A percentile compares a stretch with the other conserved stretches of the same genome.
These are phyloP conservation scores for Oncorhynchus nerka DNA, from an alignment of 2,113 vertebrate genomes.

Conservation along the genomic window DNA sequence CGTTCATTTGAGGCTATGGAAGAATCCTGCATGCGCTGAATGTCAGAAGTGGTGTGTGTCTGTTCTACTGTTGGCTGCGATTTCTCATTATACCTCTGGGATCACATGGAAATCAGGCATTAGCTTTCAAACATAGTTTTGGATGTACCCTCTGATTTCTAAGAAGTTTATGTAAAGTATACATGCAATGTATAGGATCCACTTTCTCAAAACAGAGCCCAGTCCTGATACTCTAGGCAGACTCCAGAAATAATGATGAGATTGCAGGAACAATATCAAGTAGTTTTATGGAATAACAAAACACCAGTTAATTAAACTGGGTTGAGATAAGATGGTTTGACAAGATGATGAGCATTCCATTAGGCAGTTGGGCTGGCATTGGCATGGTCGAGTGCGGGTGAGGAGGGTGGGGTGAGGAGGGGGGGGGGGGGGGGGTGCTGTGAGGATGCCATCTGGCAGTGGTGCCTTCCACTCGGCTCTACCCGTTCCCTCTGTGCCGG, in stretches of 20 bases:
- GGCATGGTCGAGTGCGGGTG: constrained; percentile 15
- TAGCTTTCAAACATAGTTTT: no score
- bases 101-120: background rate
- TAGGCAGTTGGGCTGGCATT: constrained; percentile 41
- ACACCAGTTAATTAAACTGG: constrained; percentile 52
- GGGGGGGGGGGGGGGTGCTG: constrained; percentile 43
- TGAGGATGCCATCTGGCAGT: constrained; percentile 88
- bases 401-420: constrained; percentile 8
- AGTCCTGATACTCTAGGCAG: no score
- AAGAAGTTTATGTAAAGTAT: no score
- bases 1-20: constrained; percentile 61
- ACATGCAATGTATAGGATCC: no score
- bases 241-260: no score
- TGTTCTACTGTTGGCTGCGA: background rate
- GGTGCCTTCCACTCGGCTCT: constrained; percentile 81
- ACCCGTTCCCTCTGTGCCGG: constrained; percentile 86
- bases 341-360: constrained; percentile 62
- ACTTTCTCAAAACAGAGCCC: no score
- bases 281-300: background rate
- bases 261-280: no score
- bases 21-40: background rate
- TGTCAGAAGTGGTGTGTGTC: background rate
- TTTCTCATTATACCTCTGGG: background rate
- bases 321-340: constrained; percentile 42
- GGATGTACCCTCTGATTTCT: no score